Base-by-base conservation (phyloP, 2,888 invertebrate species). In the Stegophylla sp. region DNA sequence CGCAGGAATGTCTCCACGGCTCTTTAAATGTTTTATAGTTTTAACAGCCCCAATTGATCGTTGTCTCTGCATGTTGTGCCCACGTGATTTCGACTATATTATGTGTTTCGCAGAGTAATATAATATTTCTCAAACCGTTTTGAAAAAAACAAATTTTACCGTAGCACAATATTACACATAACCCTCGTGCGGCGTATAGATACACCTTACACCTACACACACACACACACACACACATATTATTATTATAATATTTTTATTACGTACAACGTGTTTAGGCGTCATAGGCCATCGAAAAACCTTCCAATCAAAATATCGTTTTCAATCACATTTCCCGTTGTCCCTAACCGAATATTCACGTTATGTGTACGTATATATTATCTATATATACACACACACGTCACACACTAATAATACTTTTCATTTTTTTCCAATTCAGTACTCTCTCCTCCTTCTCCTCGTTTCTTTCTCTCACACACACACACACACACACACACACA, bases 291-390 rank as follows among this genome's bases (percentile, higher is more conserved):
- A 15, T 59, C 61, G 10, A 51, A 69, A 74, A 74, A 20, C 23
- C 74, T 61, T 23, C 48, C 74, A 63, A 74, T 74, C 74, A 74
- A 63, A 74, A 63, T 74, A 74, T 74, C 63, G 48, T 74, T 74
- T 74, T 63, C 74, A 63, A 74, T 74, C 74, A 63, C 48, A 63
- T 74, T 74, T 74, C 20, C 61, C 23, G 63, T 51, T 12, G 74
- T 20, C 63, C 34, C 48, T 15, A 74, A 74, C 34, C 51, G 63
- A 74, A 74, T n/a, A n/a, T 63, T 48, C 48, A 28, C 34, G 20
- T 53, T 17, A 45, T 45, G 28, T 73, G 3, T 73, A 48, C 15
- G 15, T 15, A 48, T 41, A n/a, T n/a, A n/a, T n/a, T 12, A 71
- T 17, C 13, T 28, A 28, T 51, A 51, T 23, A 10, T 10, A 23